Evolutionary conservation across 2,797 vertebrate species (phyloP), one percentile per base, ranked within the genome.

Genomic region (Phyllotis vaccarum): DNA sequence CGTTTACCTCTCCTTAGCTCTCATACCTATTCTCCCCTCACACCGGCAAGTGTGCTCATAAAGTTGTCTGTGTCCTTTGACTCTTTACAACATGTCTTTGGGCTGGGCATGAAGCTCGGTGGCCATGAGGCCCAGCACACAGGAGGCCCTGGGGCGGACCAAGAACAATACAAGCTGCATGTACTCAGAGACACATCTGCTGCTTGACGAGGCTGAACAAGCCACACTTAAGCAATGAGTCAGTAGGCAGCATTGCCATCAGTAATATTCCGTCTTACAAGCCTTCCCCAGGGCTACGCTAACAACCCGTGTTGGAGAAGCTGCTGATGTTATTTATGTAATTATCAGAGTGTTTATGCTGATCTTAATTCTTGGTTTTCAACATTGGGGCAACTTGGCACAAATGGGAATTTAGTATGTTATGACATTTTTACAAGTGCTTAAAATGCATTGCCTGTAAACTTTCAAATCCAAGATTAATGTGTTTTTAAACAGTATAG

Each of bases 321-420:
- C 58, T 89, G 21, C 58, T 60, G 49, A 66, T 60, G 24, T 89
- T 83, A 89, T 93, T 94, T 89, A 91, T 16, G 19, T 29, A 80
- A 91, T 95, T 94, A 95, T 19, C 10, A 79, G 58, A 72, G 31
- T 93, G 90, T 94, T 96, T 93, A 93, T 62, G 52, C 52, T 90
- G 78, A 24, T 90, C 29, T 83, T 89, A 85, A 62, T 60, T 62
- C 8, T 96, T 29, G 62, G 49, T 89, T 89, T 95, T 64, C 94
- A 94, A 89, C 27, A 66, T n/a, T 64, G 75, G 19, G 40, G 80
- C 58, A 80, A 46, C 3, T 60, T 89, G 66, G 66, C 66, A 78
- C 68, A 90, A 81, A 90, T 95, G 58, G 54, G 66, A 95, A 92
- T 81, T 96, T 79, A 82, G 56, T 46, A 40, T 27, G 56, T 75